phyloP scores from a whole-genome alignment of 1,140 invertebrate genomes.

The Caenorhabditis briggsae region DNA sequence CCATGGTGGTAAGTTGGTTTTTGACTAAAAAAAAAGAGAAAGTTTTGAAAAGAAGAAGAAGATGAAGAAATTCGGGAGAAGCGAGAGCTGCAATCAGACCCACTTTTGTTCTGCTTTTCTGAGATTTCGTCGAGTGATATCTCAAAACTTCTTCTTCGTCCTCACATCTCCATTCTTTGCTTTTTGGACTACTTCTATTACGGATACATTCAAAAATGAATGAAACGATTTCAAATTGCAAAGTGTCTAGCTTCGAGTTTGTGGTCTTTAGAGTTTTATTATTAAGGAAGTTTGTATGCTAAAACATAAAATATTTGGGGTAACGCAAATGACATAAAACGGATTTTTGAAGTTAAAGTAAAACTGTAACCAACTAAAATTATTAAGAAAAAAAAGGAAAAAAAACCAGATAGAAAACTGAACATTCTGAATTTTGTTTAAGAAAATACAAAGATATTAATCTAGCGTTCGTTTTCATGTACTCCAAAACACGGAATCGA shows the following conservation, averaged over 20 bases:
- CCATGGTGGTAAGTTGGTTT: constrained; percentile 70
- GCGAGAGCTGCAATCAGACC: constrained; percentile 4
- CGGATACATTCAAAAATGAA: neutral
- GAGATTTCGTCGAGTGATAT: constrained; percentile 44
- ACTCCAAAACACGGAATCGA: too few relatives aligned
- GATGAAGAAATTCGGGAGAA: neutral
- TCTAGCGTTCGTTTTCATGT: too few relatives aligned
- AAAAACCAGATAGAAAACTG: too few relatives aligned
- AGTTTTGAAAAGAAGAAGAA: neutral
- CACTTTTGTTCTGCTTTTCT: constrained; percentile 56
- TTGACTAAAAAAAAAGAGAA: constrained; percentile 10
- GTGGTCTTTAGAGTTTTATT: neutral
- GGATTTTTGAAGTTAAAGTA: too few relatives aligned
- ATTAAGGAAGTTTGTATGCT: neutral
- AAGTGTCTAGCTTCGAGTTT: neutral
- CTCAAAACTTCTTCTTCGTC: neutral
- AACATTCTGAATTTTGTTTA: too few relatives aligned
- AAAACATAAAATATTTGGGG: too few relatives aligned
- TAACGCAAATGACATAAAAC: too few relatives aligned
- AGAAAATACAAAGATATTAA: too few relatives aligned
- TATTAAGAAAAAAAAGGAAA: too few relatives aligned
- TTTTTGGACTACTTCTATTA: neutral
- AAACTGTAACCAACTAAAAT: too few relatives aligned
- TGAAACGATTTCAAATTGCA: neutral
- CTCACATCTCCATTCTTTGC: neutral